These are phyloP conservation scores for Psophia crepitans DNA, from an alignment of 2,113 vertebrate species.

Conservation along the genomic window DNA sequence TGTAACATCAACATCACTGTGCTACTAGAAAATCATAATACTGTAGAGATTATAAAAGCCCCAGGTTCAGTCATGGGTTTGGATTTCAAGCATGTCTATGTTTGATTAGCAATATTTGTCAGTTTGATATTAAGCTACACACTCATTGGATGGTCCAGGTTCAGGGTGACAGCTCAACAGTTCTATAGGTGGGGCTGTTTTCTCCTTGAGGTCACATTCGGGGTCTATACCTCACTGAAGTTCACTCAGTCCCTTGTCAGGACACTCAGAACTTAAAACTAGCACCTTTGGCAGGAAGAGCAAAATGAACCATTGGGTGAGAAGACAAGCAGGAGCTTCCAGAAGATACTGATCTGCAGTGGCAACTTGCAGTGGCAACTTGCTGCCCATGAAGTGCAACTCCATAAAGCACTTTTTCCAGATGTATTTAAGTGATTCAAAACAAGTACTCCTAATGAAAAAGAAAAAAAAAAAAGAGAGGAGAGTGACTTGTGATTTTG, in stretches of 20 bases:
- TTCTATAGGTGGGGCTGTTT: neutral
- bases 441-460: neutral
- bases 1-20: neutral
- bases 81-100: neutral
- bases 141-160: neutral
- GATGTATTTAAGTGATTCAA: neutral
- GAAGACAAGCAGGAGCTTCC: neutral
- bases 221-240: neutral
- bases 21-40: neutral
- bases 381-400: neutral
- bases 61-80: neutral
- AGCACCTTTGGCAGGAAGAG: neutral
- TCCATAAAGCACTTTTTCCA: neutral
- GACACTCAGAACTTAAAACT: neutral
- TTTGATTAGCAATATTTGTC: neutral
- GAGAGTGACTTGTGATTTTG: slow-evolving; percentile 24
- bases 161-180: neutral
- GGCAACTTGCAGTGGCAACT: neutral
- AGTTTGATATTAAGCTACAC: neutral
- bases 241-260: neutral
- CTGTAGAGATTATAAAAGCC: neutral
- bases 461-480: neutral
- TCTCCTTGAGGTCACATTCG: neutral
- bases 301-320: neutral
- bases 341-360: neutral